Base-by-base conservation (phyloP, 1,140 invertebrate species). In the Drosophila bifasciata region DNA sequence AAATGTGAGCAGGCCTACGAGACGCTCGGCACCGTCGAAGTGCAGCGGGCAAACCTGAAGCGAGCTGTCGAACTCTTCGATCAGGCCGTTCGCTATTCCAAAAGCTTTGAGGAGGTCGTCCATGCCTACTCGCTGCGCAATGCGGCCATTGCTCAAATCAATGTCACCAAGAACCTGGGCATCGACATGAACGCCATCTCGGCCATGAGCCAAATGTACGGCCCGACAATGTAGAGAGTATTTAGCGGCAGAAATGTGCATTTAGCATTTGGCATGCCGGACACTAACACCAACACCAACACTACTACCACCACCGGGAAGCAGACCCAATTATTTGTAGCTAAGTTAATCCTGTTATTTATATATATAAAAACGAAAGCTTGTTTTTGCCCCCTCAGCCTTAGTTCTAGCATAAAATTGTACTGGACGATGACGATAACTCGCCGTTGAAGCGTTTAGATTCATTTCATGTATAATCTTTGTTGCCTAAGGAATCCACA, bases 1-100 rank as follows among this genome's bases (percentile, higher is more conserved):
- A 97, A 96, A 92, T 98, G 97, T 93, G 96, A 97, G 92, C 96
- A 98, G 93, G 98, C 96, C 11, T 98, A 97, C 92, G 98, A 99
- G 93, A 98, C 97, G 23, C 92, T 99, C 49, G 98, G 96, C 66
- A 98, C 97, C 1, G 96, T 99, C 70, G 96, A 98, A 94, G 96
- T 98, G 69, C 97, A 98, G 93, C 95, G 95, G 9, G 90, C 76
- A 9, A 73, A 98, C 90, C 92, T 99, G 55, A 93, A 94, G 51
- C 93, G 95, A 83, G 97, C 97, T 6, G 94, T 98, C 60, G 94
- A 95, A 68, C 93, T 97, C 16, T 98, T 98, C 90, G 95, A 98
- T 74, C 97, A 97, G 92, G 97, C 97, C n/a, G 95, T 99, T 62
- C 93, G 94, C 48, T 92, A 98, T 53, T 95, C 96, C 21, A 97